Base-by-base conservation (phyloP, 2,113 vertebrate species). In the Hipposideros armiger region DNA sequence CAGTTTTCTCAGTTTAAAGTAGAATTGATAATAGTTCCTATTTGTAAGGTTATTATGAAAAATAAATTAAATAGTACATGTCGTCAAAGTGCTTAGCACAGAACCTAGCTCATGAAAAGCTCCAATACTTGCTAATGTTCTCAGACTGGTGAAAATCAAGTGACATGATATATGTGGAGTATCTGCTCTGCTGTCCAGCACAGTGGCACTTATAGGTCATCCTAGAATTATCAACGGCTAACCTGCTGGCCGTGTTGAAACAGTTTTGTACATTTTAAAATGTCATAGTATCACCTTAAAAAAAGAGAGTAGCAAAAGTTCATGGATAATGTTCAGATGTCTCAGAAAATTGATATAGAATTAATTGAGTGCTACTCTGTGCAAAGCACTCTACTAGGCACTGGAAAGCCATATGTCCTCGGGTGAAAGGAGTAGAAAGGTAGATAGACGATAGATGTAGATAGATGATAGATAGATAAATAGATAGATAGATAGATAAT, bases 21-120 rank as follows among this genome's bases (percentile, higher is more conserved):
- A 67, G 45, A 85, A 50, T 14, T 87, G 47, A 86, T 22, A 82
- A 19, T 50, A 73, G 13, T 45, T 95, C 20, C 30, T 80, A 56
- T 70, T 70, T 72, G n/a, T 28, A 87, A 95, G 58, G 20, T 45
- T 85, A 20, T 54, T 87, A 10, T 50, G 40, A 66, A 91, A 90
- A 80, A 67, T 74, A 90, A 72, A 58, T 74, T 72, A 67, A 40
- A 26, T 5, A 32, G 26, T n/a, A 7, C 7, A 5, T 14, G 9
- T 13, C 26, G 2, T 40, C 26, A 30, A 42, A 30, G 28, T 17
- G 5, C 30, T 72, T 26, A 40, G 28, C 56, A 45, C 3, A 1
- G 40, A 36, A 10, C 16, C 66, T 10, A 4, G 32, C 7, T 36
- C 32, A 28, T 19, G 36, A 56, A 74, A 67, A 66, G 45, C 5